A percentile compares a stretch with the other conserved stretches of the same genome.
These are phyloP conservation scores for Lacerta viridis DNA, from an alignment of 2,797 vertebrate species.

Conservation along the genomic window DNA sequence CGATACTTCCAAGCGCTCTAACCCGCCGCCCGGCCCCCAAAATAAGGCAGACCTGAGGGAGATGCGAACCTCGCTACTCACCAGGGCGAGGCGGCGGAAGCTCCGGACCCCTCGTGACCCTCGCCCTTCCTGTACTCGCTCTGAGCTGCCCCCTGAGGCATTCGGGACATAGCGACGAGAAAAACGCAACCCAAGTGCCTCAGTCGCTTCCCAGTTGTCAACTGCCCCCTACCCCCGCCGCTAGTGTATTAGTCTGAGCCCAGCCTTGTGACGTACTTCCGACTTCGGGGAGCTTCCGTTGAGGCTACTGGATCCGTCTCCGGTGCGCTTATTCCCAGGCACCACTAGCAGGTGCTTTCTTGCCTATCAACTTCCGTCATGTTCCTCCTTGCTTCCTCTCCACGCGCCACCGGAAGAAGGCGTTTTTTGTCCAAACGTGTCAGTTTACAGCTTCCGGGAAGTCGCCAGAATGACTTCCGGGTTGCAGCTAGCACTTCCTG, in stretches of 20 bases:
- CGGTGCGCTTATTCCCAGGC: fast-evolving
- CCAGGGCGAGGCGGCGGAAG: neutral
- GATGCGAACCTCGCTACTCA: neutral
- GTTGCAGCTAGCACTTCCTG: neutral
- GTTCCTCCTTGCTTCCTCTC: too few relatives aligned
- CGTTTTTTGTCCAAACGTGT: too few relatives aligned
- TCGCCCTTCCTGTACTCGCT: neutral
- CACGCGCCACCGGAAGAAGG: neutral
- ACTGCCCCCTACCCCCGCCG: too few relatives aligned
- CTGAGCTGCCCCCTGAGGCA: neutral
- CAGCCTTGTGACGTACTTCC: slow-evolving; percentile 5
- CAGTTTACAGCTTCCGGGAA: neutral
- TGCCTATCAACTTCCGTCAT: neutral
- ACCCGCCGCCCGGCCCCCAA: too few relatives aligned
- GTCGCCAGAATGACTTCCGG: neutral
- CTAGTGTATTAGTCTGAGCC: fast-evolving
- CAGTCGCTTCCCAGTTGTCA: neutral
- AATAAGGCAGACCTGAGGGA: too few relatives aligned
- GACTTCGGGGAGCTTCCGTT: neutral
- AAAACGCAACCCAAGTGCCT: too few relatives aligned
- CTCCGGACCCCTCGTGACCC: neutral
- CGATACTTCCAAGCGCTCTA: neutral
- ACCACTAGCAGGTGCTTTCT: neutral
- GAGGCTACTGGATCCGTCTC: neutral
- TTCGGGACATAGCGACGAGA: neutral